These are phyloP conservation scores for Jordanella pulchra DNA, from an alignment of 2,797 vertebrate genomes.

Conservation along the genomic window DNA sequence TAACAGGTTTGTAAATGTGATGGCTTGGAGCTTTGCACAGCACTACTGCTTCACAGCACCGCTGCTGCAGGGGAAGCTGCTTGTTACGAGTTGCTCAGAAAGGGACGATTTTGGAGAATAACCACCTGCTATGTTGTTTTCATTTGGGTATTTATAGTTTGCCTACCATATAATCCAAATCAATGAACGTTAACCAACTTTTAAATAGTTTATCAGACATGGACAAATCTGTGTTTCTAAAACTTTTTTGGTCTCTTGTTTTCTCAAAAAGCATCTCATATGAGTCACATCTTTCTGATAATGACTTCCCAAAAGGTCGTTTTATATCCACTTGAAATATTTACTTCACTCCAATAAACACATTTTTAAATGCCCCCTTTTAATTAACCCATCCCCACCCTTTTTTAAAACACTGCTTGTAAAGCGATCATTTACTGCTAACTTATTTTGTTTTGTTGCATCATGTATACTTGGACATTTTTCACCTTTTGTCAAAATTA, in stretches of 20 bases:
- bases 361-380: not conserved
- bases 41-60: slow-evolving; percentile 11
- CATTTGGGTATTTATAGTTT: not conserved
- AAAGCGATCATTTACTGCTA: too few species aligned
- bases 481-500: too few species aligned
- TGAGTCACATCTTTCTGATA: not conserved
- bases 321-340: not conserved
- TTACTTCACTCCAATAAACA: not conserved
- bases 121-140: not conserved
- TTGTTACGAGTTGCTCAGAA: not conserved
- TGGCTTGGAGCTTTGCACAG: slow-evolving; percentile 27
- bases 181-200: too few species aligned
- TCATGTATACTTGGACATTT: not conserved
- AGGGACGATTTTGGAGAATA: not conserved
- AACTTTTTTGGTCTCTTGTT: not conserved
- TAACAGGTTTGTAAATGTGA: slow-evolving; percentile 61
- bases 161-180: too few species aligned
- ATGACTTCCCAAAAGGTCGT: not conserved
- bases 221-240: not conserved
- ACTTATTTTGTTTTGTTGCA: not conserved
- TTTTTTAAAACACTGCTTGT: not conserved
- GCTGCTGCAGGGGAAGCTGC: slow-evolving; percentile 10
- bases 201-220: not conserved
- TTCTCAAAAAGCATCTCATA: not conserved
- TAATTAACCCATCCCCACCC: not conserved